Conservation (phyloP, 2,797 vertebrate species). For the Otus scops region DNA sequence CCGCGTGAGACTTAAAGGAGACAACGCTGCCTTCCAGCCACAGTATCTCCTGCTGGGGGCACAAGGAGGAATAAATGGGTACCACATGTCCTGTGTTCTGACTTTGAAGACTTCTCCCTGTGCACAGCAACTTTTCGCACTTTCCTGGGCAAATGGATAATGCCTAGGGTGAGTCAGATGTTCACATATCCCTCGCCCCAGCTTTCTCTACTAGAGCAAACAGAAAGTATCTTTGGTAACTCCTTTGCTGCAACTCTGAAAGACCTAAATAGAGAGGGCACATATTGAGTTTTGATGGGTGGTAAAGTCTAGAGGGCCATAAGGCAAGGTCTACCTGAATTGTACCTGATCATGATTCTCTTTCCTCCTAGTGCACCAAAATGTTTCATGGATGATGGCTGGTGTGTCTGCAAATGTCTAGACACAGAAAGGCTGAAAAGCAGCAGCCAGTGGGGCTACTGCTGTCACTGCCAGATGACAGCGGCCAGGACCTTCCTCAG, state of each 20-base stretch:
- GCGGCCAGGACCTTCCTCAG: background rate
- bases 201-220: background rate
- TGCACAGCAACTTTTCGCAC: background rate
- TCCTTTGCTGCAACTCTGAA: background rate
- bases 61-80: background rate
- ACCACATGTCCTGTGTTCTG: background rate
- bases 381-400: background rate
- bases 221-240: background rate
- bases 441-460: background rate
- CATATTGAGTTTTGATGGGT: background rate
- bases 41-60: background rate
- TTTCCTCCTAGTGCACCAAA: background rate
- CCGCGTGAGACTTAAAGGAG: background rate
- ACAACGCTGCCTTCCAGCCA: background rate
- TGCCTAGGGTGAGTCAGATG: background rate
- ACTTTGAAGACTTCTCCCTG: background rate
- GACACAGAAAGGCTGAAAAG: background rate
- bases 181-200: background rate
- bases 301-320: background rate
- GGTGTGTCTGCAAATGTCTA: background rate
- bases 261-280: background rate
- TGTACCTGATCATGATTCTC: background rate
- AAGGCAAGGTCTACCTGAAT: background rate
- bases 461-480: background rate
- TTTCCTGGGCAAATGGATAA: background rate